Evolutionary conservation across 2,888 invertebrate species (phyloP).

Genomic region (Choristoneura rosaceana): DNA sequence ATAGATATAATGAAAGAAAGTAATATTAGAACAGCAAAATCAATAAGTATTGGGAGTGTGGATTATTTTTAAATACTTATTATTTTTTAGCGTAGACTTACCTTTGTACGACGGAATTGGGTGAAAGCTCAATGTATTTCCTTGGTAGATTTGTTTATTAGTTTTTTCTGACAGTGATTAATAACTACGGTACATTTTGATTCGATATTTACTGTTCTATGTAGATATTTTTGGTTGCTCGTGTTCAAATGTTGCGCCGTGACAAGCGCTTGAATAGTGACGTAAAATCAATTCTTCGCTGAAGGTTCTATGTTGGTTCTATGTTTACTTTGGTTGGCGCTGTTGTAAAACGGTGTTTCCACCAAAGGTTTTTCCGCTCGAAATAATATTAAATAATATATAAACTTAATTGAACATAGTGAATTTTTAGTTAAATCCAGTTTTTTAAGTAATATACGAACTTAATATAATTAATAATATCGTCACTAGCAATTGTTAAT

Average conservation of each 20-base stretch:
- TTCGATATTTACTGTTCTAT: constrained; percentile 48
- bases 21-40: neutral
- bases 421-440: too few species aligned
- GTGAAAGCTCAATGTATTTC: constrained; percentile 1
- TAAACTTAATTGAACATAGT: neutral
- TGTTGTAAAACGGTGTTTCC: constrained; percentile 6
- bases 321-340: constrained; percentile 30
- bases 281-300: constrained; percentile 69
- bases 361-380: neutral
- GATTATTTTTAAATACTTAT: constrained; percentile 3
- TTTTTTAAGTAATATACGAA: neutral
- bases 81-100: constrained; percentile 14
- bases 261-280: constrained; percentile 65
- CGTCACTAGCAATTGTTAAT: neutral
- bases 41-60: constrained; percentile 22
- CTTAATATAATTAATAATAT: neutral
- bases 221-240: constrained; percentile 55
- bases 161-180: neutral
- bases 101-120: constrained; percentile 2
- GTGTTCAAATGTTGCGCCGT: constrained; percentile 82
- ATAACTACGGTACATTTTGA: constrained; percentile 47
- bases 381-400: neutral
- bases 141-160: neutral
- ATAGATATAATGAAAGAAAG: neutral
- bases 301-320: constrained; percentile 29